Evolutionary conservation across 2,888 invertebrate genomes (phyloP), one percentile per base, ranked within the genome.

Genomic region (Homarus gammarus): DNA sequence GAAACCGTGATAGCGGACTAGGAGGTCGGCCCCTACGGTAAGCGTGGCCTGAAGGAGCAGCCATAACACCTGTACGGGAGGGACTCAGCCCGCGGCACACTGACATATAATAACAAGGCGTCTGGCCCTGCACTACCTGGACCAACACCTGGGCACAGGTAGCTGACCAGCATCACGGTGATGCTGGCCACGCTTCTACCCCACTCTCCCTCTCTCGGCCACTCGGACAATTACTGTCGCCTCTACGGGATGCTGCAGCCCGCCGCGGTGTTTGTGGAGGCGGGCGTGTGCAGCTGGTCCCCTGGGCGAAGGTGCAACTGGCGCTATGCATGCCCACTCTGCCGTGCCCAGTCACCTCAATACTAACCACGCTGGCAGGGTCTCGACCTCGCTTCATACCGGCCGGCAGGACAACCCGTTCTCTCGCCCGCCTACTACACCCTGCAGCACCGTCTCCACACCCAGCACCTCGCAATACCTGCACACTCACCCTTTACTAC

Each of bases 311-410:
- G 64, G 31, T 84, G 84, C 84, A 84, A 84, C 84, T 84, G 77
- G 77, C 84, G 84, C 84, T 84, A 84, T 84, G 84, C 84, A 84
- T 84, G 84, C 84, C 84, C 83, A 75, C 56, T 56, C 73, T 56
- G 61, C 75, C 77, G 40, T 84, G 84, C 84, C 84, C 84, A 84
- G 75, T 84, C 84, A 84, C 77, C 84, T 84, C 75, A 77, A 84
- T 70, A 70, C 82, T 82, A 82, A 68, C 82, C 82, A 64, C 82
- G 70, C 82, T 82, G 70, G 49, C 68, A 82, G 68, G 70, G 68
- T 70, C 82, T 68, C 82, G 82, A 82, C 82, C 82, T 82, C 70
- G 82, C 82, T 82, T 82, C 82, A 70, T 70, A 70, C 68, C 70
- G 36, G 70, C 68, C 81, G 36, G n/a, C 44, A 82, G 68, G 49